These are phyloP conservation scores for Erpetoichthys calabaricus DNA, from an alignment of 2,797 vertebrate genomes.

Conservation along the genomic window DNA sequence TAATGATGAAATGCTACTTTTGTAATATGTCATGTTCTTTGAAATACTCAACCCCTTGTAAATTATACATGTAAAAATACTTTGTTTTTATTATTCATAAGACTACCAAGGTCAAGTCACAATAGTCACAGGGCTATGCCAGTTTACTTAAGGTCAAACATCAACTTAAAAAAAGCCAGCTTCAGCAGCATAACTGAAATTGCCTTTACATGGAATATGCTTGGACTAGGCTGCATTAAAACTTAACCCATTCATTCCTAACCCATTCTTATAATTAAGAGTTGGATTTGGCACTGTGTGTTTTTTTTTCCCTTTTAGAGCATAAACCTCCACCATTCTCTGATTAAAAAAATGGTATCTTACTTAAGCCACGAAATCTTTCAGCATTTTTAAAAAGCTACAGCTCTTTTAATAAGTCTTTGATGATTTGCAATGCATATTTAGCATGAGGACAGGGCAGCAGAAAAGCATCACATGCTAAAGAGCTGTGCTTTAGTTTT, in stretches of 20 bases:
- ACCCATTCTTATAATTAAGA: no score
- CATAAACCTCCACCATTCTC: no score
- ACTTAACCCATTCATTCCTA: no score
- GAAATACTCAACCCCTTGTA: slow-evolving; percentile 34
- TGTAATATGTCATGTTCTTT: slow-evolving; percentile 30
- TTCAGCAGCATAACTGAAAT: no score
- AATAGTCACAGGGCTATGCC: slow-evolving; percentile 33
- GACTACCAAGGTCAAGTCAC: slow-evolving; percentile 38
- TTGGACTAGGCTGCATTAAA: no score
- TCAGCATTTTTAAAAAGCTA: slow-evolving; percentile 3
- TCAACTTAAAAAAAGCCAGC: no score
- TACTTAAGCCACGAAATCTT: no score
- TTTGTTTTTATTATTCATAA: slow-evolving; percentile 39
- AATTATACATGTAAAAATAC: slow-evolving; percentile 47
- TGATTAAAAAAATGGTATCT: no score
- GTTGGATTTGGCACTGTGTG: no score
- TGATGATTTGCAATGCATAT: slow-evolving; percentile 1
- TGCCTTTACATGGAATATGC: no score
- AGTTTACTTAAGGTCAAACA: no score
- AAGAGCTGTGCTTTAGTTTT: not conserved
- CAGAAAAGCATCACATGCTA: not conserved
- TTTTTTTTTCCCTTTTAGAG: no score
- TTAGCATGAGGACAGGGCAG: not conserved
- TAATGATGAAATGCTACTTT: slow-evolving; percentile 33
- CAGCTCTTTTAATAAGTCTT: slow-evolving; percentile 8